Evolutionary conservation across 2,113 vertebrate genomes (phyloP), one percentile per base, ranked within the genome.

Genomic region (Pogona vitticeps): DNA sequence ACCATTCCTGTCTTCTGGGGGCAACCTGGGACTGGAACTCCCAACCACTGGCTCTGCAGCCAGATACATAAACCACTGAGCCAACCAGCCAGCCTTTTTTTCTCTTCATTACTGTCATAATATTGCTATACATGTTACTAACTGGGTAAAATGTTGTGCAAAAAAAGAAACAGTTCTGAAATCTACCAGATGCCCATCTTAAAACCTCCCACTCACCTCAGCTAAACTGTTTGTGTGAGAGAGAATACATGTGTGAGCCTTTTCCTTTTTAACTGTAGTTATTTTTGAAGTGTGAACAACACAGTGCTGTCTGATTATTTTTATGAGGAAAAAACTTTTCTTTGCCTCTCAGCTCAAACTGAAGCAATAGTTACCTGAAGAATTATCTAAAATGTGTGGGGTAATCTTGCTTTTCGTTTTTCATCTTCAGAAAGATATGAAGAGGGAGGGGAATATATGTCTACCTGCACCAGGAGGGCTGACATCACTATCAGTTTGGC

Each of bases 271-370:
- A 14, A 26, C 59, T 31, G 20, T 61, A 13, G 8, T 84, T 76
- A 40, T 84, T 84, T 77, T 68, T 46, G 46, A 85, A 68, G 76
- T 58, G 65, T 56, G 15, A 67, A 21, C 33, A 18, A 58, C 63
- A 85, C 58, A 46, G 68, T 85, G 46, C 33, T 70, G 20, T 63
- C 61, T 83, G 75, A 90, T 75, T 14, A 6, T 67, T 90, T 91
- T 87, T 88, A 90, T 88, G 91, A 91, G 91, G 84, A 86, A 84
- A 88, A 88, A 82, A 80, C 89, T 91, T 89, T 80, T 86, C 63
- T 76, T 92, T 93, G 77, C 84, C 21, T 21, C 18, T 18, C 21
- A 65, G 86, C 76, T 90, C 70, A 68, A n/a, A 52, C 13, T 26
- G 21, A 73, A 65, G 38, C 20, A 63, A 18, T 63, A 23, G 23